Base-by-base conservation (phyloP, 2,888 invertebrate species). In the Drosophila greeni region DNA sequence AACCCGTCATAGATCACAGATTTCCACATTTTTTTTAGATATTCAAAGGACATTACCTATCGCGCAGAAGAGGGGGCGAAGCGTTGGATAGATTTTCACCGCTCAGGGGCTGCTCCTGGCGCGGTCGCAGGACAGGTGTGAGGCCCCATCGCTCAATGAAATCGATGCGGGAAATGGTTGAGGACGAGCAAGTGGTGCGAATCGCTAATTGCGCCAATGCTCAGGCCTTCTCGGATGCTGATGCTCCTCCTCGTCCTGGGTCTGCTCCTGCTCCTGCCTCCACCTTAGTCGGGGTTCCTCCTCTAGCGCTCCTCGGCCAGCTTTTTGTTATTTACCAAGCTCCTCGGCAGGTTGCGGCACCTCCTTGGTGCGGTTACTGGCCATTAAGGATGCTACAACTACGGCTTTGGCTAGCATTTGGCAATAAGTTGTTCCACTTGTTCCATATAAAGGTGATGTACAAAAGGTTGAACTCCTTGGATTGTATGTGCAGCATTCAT, bases 101-200 rank as follows among this genome's bases (percentile, higher is more conserved):
- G 90, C 89, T 90, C 88, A 90, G 93, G 93, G 95, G 95, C 94
- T 94, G 94, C 92, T 95, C 95, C 94, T 95, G 95, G 93, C 95
- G 95, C 94, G 95, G 95, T 92, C 94, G 94, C 93, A 96, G 95
- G 94, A 96, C 95, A 94, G 96, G 96, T 94, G 96, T 96, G 92
- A 96, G 95, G 94, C 96, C 96, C 96, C 96, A 96, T 95, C 95
- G 95, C 92, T 96, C 96, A 92, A 95, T 94, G 92, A 96, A 95
- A 94, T 96, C 96, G 94, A 96, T 95, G 92, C 95, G 96, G 94
- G 96, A 95, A 97, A 96, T 96, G 95, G 86, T 89, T 89, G 88
- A 86, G 84, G 86, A 85, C 85, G 88, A 86, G 83, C 86, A 85
- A 82, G 84, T 87, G 82, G 78, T 80, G 81, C 82, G 76, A 84